Evolutionary conservation across 2,797 vertebrate genomes (phyloP).

Genomic region (Thunnus albacares): DNA sequence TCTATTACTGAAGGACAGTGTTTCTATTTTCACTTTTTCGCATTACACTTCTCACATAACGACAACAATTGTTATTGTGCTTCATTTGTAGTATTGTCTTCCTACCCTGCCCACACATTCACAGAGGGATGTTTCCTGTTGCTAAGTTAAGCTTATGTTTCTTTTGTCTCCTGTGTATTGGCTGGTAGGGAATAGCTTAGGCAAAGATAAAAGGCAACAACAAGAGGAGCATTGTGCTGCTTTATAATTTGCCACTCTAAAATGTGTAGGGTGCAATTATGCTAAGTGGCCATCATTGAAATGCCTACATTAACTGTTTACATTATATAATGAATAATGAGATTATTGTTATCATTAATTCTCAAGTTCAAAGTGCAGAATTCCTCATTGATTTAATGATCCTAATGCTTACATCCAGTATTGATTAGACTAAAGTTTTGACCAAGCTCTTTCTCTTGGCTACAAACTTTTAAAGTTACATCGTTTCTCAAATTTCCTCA

Average conservation of each 20-base stretch:
- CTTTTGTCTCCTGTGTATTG: conserved; percentile 73
- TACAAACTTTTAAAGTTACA: background rate
- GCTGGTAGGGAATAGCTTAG: conserved; percentile 68
- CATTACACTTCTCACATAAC: conserved; percentile 43
- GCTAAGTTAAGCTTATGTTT: conserved; percentile 69
- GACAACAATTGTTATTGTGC: conserved; percentile 49
- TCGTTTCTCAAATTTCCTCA: background rate
- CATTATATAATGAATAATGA: conserved; percentile 42
- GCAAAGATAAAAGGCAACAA: conserved; percentile 74
- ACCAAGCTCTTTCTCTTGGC: background rate
- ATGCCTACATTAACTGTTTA: conserved; percentile 55
- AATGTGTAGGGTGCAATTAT: conserved; percentile 74
- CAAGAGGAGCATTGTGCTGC: conserved; percentile 74
- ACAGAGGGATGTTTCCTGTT: conserved; percentile 73
- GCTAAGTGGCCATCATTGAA: conserved; percentile 57
- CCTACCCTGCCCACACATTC: conserved; percentile 43
- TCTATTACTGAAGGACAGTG: conserved; percentile 38
- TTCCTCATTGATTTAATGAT: background rate
- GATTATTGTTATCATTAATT: conserved; percentile 36
- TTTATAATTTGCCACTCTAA: conserved; percentile 68
- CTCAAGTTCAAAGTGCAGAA: conserved; percentile 16
- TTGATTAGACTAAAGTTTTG: background rate
- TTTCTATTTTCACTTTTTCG: conserved; percentile 58
- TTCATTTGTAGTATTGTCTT: conserved; percentile 37
- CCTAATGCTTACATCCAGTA: background rate